phyloP scores from a whole-genome alignment of 2,113 vertebrate species.

The Rattus norvegicus region GRCr8 NC_086027.1:94527501-94528000 shows the following conservation, averaged over 20 bases:
- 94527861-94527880: not conserved
- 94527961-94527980: too few species aligned
- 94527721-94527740: not conserved
- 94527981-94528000: too few species aligned
- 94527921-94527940: too few species aligned
- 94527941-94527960: too few species aligned
- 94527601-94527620: not conserved
- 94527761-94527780: too few species aligned
- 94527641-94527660: not conserved
- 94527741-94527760: not conserved
- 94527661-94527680: not conserved
- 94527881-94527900: not conserved
- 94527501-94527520: not conserved
- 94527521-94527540: rapidly evolving
- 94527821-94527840: not conserved
- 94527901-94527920: too few species aligned
- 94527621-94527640: not conserved
- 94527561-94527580: not conserved
- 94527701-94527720: not conserved
- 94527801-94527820: not conserved
- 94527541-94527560: not conserved
- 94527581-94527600: not conserved
- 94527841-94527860: not conserved
- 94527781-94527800: not conserved
- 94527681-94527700: not conserved